Base-by-base conservation (phyloP, 1,140 invertebrate genomes). In the Papilio machaon region DNA sequence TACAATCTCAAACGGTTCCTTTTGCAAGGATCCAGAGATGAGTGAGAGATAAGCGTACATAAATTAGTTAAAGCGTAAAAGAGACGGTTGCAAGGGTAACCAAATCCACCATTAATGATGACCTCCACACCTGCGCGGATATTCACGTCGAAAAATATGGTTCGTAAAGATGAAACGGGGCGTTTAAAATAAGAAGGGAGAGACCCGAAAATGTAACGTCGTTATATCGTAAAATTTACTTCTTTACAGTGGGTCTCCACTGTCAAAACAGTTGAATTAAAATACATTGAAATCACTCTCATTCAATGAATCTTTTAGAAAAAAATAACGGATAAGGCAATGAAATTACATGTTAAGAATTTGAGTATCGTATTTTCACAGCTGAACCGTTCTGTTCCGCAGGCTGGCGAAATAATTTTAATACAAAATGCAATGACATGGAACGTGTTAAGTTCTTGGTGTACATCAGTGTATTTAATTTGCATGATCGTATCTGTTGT, bases 81-180 rank as follows among this genome's bases (percentile, higher is more conserved):
- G 85, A 86, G 85, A 88, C 35, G 49, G 85, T 75, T 70, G 35
- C 30, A 79, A 76, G 89, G 86, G 89, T 86, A 89, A 89, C 83
- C 85, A 91, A 89, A 92, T 91, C 89, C 85, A 47, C 85, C 82
- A 84, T 88, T 91, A 91, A 92, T 91, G 90, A 91, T 89, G 90
- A 87, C 88, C 85, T 86, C 86, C 85, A 86, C 92, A 93, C 92
- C 92, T 93, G 91, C 85, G 89, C 85, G 85, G 88, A 88, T 43
- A 89, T 89, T 85, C 85, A 75, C 75, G 74, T 60, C 82, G 82
- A 82, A 90, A 91, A 91, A 89, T 92, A 91, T 89, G 85, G 88
- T 67, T 11, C 64, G 23, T 35, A 35, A 67, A 23, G 58, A 64
- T 64, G 64, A 67, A 67, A 67, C 64, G 30, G 64, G 64, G 30